These are phyloP conservation scores for Acanthopagrus latus DNA, from an alignment of 2,797 vertebrate genomes.

Conservation along the genomic window DNA sequence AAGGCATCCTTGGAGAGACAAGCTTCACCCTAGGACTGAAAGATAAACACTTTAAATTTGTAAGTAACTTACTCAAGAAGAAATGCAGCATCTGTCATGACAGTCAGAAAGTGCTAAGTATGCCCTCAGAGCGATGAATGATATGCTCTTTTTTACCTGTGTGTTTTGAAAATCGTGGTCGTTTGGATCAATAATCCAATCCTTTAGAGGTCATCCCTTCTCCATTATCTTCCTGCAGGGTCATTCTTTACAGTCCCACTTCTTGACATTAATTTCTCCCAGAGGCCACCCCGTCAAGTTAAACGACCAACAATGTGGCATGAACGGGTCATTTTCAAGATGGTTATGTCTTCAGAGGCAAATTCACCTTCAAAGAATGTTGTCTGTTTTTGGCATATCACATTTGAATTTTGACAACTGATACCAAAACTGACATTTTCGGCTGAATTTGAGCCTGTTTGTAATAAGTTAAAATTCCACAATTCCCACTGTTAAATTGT, in stretches of 20 bases:
- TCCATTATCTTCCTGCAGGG: background rate
- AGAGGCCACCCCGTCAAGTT: background rate
- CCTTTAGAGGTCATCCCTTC: slow-evolving; percentile 8
- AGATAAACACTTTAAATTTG: too few species aligned
- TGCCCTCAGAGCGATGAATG: slow-evolving; percentile 10
- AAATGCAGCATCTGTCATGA: background rate
- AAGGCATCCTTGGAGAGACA: too few species aligned
- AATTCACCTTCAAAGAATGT: background rate
- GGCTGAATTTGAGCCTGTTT: background rate
- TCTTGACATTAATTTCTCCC: background rate
- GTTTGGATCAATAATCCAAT: slow-evolving; percentile 54
- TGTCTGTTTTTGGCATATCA: too few species aligned
- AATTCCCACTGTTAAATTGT: background rate
- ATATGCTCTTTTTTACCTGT: slow-evolving; percentile 15
- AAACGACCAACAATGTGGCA: background rate
- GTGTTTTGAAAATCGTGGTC: slow-evolving; percentile 11
- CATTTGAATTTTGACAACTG: background rate
- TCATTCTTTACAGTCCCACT: slow-evolving; percentile 12
- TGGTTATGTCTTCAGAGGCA: background rate
- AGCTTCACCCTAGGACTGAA: too few species aligned
- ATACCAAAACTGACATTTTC: background rate
- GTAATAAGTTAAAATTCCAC: background rate
- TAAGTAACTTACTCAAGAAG: too few species aligned
- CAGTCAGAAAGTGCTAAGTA: background rate
- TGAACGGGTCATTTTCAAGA: background rate